Evolutionary conservation across 2,888 invertebrate species (phyloP), one percentile per base, ranked within the genome.

Genomic region (Clostera curtula): DNA sequence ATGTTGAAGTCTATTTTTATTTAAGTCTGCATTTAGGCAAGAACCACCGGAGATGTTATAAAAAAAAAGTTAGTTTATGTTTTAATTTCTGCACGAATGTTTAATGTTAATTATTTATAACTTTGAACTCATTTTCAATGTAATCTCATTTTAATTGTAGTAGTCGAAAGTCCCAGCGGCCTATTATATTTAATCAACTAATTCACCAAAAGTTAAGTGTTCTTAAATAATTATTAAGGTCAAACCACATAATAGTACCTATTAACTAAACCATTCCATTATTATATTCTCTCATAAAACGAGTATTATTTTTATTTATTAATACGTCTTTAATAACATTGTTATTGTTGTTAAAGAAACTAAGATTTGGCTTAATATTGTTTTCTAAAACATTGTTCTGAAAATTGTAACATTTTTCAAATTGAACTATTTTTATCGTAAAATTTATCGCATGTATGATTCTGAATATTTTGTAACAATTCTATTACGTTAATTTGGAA

Each of bases 401-500:
- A 31, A 34, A 40, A 43, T n/a, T n/a, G n/a, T n/a, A n/a, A n/a
- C n/a, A n/a, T n/a, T n/a, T 27, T 22, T 3, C 1, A 13, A 14
- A 22, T 17, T n/a, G n/a, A 82, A 69, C 57, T 2, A 8, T 22
- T 14, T 14, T 15, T 22, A 13, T 19, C 11, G 59, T 68, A 66
- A 73, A 75, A 69, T 72, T 70, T 72, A 65, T 64, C 60, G 63
- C 73, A 70, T 77, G 70, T 69, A 66, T 41, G 27, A 73, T 72
- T 72, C 54, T 66, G 67, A 65, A 64, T 60, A 64, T 31, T 62
- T 55, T 66, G 62, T 67, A 64, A 60, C 55, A 60, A 59, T 54
- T 53, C 65, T 67, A 55, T 62, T 71, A 62, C n/a, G n/a, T n/a
- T n/a, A 65, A 66, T 70, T 57, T 55, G 60, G 71, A 77, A 76